Percentiles rank a stretch among this genome's conserved stretches.
These are phyloP conservation scores for Eciton burchellii DNA, from an alignment of 1,140 invertebrate species.

Conservation along the genomic window DNA sequence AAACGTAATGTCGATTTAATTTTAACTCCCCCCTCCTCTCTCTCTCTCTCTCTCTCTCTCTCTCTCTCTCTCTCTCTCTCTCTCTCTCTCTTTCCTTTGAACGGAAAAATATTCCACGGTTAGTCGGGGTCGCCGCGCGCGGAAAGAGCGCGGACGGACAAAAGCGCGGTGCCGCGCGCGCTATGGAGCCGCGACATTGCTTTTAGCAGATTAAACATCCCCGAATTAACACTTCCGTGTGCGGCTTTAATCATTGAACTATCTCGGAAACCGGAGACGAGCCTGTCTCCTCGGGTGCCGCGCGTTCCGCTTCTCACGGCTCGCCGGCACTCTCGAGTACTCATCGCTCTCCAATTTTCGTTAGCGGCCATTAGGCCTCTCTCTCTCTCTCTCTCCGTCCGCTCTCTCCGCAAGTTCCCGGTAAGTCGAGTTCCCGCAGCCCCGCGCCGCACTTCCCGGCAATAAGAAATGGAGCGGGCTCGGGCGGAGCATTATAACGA, in stretches of 20 bases:
- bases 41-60: no score
- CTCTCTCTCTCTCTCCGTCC: constrained; percentile 33
- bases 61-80: no score
- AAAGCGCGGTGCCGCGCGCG: constrained; percentile 2
- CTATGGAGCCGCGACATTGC: constrained; percentile 4
- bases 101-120: constrained; percentile 15
- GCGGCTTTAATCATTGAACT: constrained; percentile 67
- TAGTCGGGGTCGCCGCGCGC: no score
- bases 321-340: constrained; percentile 37
- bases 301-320: constrained; percentile 22
- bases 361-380: constrained; percentile 70
- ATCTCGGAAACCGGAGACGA: constrained; percentile 47
- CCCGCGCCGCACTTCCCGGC: constrained; percentile 46
- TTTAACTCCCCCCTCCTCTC: no score
- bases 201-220: constrained; percentile 51
- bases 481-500: constrained; percentile 76
- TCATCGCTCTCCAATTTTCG: constrained; percentile 71
- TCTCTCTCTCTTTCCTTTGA: no score
- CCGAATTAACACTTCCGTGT: constrained; percentile 38
- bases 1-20: constrained; percentile 13
- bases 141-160: background rate
- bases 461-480: constrained; percentile 70
- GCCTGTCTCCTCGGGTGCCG: background rate
- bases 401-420: constrained; percentile 63
- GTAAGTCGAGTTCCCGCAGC: constrained; percentile 66